Percentiles rank a stretch among this genome's conserved stretches.
phyloP scores from a whole-genome alignment of 2,888 invertebrate genomes.

The Syrista parreyssii region DNA sequence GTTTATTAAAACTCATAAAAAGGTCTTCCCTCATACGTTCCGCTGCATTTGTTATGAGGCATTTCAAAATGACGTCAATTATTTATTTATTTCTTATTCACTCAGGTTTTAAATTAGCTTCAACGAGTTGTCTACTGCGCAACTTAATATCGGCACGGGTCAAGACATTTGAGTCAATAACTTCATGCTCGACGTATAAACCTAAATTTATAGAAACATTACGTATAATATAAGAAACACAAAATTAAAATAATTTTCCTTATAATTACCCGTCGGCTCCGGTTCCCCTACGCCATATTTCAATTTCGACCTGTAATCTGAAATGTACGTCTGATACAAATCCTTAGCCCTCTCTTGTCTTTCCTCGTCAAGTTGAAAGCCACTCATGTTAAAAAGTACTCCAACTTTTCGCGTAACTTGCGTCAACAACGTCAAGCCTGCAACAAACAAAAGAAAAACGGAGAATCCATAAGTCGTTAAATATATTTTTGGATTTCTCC shows the following conservation, averaged over 20 bases:
- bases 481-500: not conserved
- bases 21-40: not conserved
- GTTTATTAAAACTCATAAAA: not conserved
- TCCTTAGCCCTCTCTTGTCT: slow-evolving; percentile 48
- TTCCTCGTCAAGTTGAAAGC: slow-evolving; percentile 45
- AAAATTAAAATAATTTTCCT: not conserved
- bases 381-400: slow-evolving; percentile 45
- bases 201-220: slow-evolving; percentile 29
- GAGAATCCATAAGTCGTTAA: not conserved
- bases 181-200: slow-evolving; percentile 66
- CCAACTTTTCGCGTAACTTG: slow-evolving; percentile 48
- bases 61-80: not conserved
- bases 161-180: slow-evolving; percentile 69
- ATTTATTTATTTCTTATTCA: slow-evolving; percentile 31
- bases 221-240: not conserved
- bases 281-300: slow-evolving; percentile 34
- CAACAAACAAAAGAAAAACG: not conserved
- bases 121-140: slow-evolving; percentile 70
- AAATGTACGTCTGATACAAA: slow-evolving; percentile 54
- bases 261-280: slow-evolving; percentile 45
- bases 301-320: slow-evolving; percentile 45
- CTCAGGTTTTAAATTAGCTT: slow-evolving; percentile 57
- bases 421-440: slow-evolving; percentile 48
- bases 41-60: not conserved
- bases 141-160: slow-evolving; percentile 69